These are phyloP conservation scores for Hephaestus fuliginosus DNA, from an alignment of 2,797 vertebrate genomes.

Conservation along the genomic window DNA sequence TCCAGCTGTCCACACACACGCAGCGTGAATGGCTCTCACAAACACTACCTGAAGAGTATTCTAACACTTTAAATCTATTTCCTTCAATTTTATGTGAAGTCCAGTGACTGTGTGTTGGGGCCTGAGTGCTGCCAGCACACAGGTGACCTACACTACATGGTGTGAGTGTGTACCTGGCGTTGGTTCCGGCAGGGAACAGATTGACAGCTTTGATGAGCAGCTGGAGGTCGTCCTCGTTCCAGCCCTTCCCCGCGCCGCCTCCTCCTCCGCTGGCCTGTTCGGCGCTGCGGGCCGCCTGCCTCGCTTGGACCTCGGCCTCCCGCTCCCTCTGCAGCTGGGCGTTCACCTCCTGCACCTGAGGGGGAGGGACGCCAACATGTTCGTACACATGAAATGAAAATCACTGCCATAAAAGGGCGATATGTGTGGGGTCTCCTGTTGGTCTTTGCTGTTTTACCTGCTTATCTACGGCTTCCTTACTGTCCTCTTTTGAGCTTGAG, in stretches of 20 bases:
- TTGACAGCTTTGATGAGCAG: conserved; percentile 99
- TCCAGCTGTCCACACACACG: too few species aligned
- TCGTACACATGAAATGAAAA: not conserved
- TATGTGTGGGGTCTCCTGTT: not conserved
- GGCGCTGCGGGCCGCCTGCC: conserved; percentile 89
- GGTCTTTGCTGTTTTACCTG: conserved; percentile 85
- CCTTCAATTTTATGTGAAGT: too few species aligned
- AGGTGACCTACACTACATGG: not conserved
- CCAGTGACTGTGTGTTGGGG: not conserved
- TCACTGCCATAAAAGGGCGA: not conserved
- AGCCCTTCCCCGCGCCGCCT: conserved; percentile 88
- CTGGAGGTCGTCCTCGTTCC: conserved; percentile 97
- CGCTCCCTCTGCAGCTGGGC: conserved; percentile 91
- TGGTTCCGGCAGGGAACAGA: conserved; percentile 98
- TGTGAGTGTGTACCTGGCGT: conserved; percentile 89
- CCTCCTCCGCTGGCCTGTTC: conserved; percentile 90
- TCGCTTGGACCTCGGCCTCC: conserved; percentile 93
- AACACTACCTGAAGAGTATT: too few species aligned
- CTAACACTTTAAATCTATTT: too few species aligned
- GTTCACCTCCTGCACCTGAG: conserved; percentile 94
- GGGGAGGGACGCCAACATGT: not conserved
- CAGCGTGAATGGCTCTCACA: too few species aligned
- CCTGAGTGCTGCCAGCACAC: too few species aligned
- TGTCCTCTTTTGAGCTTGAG: conserved; percentile 91
- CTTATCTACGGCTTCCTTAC: conserved; percentile 93